Evolutionary conservation across 1,140 invertebrate genomes (phyloP), one percentile per base, ranked within the genome.

Genomic region (Drosophila trapezifrons): DNA sequence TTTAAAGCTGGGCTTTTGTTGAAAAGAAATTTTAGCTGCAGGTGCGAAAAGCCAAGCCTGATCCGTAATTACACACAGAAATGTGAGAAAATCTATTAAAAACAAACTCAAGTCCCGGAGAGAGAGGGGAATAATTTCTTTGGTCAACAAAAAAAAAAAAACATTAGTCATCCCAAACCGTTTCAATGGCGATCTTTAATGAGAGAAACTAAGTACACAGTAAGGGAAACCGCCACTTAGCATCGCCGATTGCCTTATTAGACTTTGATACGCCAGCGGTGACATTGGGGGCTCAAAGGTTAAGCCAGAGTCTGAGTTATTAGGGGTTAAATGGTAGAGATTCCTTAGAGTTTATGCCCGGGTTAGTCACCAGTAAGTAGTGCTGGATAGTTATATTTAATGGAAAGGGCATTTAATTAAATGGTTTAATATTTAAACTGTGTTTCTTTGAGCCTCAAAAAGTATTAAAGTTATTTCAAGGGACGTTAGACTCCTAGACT

Each of bases 1-100:
- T 79, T 56, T 18, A 75, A 74, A 76, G 69, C 56, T 63, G 77
- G 51, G 63, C 54, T 80, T 80, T 80, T 58, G 56, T 51, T 76
- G n/a, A 51, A 81, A 81, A 71, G 60, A 79, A 80, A 85, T 64
- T 66, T 43, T 63, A 71, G 27, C 51, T 43, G 27, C 35, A 42
- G 32, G 65, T 57, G 64, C 29, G 67, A 67, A 67, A 67, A 64
- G 27, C 18, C 17, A 58, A 9, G 37, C 22, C 10, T 32, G n/a
- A 66, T 17, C 29, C 63, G 32, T 63, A 67, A 65, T 42, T 40
- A 52, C 27, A 67, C 60, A 67, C 45, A 64, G 25, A 66, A 66
- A 66, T 67, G 65, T 67, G 62, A 66, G 65, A 67, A 67, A 67
- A 51, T 67, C 29, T 32, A 67, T 51, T 42, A 17, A 51, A 42